These are phyloP conservation scores for Hiodon tergisus DNA, from an alignment of 2,113 vertebrate species.

Conservation along the genomic window DNA sequence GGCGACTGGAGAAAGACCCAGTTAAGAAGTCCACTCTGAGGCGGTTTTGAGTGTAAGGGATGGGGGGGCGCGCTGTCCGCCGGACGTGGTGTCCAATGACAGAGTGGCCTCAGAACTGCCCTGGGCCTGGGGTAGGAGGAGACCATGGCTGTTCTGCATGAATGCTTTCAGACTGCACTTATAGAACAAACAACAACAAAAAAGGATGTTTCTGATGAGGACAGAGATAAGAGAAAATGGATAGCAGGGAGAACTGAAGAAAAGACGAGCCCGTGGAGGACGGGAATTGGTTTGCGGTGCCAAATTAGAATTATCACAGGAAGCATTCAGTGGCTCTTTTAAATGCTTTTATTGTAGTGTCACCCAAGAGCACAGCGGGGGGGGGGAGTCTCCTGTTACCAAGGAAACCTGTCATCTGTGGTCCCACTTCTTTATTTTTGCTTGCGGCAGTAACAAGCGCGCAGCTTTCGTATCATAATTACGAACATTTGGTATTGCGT, in stretches of 20 bases:
- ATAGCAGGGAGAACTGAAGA: background rate
- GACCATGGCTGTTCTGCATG: background rate
- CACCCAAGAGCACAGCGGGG: background rate
- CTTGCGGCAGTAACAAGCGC: background rate
- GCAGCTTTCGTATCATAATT: background rate
- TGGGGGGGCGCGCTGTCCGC: too few relatives aligned
- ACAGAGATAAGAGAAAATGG: background rate
- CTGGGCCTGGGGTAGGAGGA: background rate
- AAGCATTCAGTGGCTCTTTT: background rate
- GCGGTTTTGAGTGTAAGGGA: too few relatives aligned
- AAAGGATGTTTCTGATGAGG: background rate
- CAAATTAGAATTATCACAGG: background rate
- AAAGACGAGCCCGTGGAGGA: background rate
- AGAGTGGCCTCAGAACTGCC: background rate
- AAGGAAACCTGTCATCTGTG: conserved; percentile 8
- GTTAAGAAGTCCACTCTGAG: background rate
- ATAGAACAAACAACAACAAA: background rate
- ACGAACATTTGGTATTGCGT: too few relatives aligned
- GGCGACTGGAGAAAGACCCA: background rate
- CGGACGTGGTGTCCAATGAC: background rate
- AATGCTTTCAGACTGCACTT: background rate
- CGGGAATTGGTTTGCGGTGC: background rate
- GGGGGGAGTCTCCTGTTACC: background rate
- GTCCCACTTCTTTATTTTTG: background rate
- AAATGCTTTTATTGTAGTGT: background rate